Evolutionary conservation across 2,888 invertebrate genomes (phyloP), one percentile per base, ranked within the genome.

Genomic region (Acronicta aceris): DNA sequence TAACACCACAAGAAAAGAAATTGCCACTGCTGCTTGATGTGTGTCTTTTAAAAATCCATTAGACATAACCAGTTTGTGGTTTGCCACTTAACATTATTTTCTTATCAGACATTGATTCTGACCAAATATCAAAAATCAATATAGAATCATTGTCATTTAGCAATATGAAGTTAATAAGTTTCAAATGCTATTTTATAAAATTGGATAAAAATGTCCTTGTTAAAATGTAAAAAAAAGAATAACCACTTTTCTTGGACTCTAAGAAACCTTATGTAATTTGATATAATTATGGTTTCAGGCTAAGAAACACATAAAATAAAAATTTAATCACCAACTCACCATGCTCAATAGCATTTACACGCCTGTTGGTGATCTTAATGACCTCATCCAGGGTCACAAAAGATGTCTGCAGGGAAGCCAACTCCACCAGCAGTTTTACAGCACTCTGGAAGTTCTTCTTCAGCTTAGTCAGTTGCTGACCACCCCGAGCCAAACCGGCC

Each of bases 341-440:
- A 84, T 99, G 99, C 93, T 99, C 99, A 91, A 99, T 99, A 83
- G 99, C 99, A 89, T 99, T 99, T 17, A 99, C 99, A 96, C 99
- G 97, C 83, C 99, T 96, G 91, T 99, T 99, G 27, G 99, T 99
- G 73, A 99, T 97, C 95, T 99, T 99, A 85, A 99, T 99, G 55
- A 99, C 99, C 91, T 99, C 99, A 91, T 99, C 99, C 50, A 99
- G 95, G 25, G 99, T 99, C 15, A 99, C 98, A 87, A 99, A 99
- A 3, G 99, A 99, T 0, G 99, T 99, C 94, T 99, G 99, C 81
- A 99, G 95, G 0, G 99, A 99, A 2, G 99, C 99, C 83, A 99
- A 95, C 90, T 99, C 99, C 0, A 99, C 99, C 63, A 99, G 95
- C 67, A 99, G 95, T 87, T 99, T 98, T 0, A 99, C 97, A 25